Evolutionary conservation across 1,140 invertebrate species (phyloP).

Genomic region (Babylonia areolata): DNA sequence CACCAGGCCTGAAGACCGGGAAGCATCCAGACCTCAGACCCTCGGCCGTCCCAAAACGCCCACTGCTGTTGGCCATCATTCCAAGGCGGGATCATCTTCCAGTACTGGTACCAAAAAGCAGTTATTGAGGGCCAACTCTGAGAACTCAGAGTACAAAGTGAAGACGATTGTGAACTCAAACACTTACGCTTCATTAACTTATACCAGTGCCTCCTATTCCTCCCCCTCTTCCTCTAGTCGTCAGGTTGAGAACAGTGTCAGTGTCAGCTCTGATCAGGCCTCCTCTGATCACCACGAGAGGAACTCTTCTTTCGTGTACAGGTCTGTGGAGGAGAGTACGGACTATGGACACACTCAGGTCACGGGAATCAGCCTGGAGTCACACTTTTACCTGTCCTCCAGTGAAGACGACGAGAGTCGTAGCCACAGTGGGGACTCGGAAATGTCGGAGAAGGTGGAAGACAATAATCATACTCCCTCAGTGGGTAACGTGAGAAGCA

Average conservation of each 20-base stretch:
- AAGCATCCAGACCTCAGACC: neutral
- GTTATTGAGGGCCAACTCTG: slow-evolving; percentile 15
- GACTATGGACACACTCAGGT: neutral
- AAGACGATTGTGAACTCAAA: neutral
- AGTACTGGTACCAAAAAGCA: neutral
- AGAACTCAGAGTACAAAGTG: slow-evolving; percentile 2
- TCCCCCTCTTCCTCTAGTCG: too few relatives aligned
- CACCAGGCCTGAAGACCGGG: neutral
- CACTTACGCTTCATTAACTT: neutral
- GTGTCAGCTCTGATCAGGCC: neutral
- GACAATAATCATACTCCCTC: neutral
- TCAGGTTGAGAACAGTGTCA: neutral
- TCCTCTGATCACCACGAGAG: neutral
- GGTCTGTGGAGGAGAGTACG: neutral
- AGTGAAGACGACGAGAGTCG: neutral
- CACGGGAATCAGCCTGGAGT: neutral
- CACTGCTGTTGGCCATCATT: neutral
- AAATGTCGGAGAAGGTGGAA: neutral
- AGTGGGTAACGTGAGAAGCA: neutral
- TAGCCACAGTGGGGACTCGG: neutral
- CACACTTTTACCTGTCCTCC: neutral
- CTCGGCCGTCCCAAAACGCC: slow-evolving; percentile 42
- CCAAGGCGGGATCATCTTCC: neutral
- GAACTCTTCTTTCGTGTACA: slow-evolving; percentile 23
- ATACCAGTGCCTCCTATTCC: neutral